Conservation (phyloP, 2,888 invertebrate genomes). For the Arenicola marina region DNA sequence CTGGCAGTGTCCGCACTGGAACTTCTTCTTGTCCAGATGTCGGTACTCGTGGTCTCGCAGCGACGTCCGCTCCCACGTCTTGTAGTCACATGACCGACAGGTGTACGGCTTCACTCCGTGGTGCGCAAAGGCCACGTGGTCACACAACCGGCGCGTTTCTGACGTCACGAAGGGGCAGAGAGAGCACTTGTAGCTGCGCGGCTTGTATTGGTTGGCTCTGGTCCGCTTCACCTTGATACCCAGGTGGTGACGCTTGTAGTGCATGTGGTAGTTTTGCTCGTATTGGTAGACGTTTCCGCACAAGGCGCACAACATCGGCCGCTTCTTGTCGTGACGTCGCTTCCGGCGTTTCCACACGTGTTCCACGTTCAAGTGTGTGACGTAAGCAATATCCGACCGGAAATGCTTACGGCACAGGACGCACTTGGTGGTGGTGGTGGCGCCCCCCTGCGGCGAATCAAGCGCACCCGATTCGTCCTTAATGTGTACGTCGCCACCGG, state of each 20-base stretch:
- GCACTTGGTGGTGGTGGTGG: no score
- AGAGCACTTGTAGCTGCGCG: conserved; percentile 8
- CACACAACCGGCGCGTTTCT: not conserved
- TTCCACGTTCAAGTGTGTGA: not conserved
- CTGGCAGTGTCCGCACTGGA: not conserved
- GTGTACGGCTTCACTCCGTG: not conserved
- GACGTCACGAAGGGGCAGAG: not conserved
- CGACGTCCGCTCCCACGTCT: conserved; percentile 1
- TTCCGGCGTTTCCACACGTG: not conserved
- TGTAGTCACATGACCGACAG: not conserved
- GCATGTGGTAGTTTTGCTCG: not conserved
- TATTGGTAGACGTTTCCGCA: not conserved
- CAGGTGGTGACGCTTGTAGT: conserved; percentile 1
- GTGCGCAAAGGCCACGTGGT: not conserved
- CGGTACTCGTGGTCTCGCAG: not conserved
- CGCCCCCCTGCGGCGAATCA: no score
- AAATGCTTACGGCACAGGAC: no score
- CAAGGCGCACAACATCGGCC: not conserved
- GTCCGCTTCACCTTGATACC: conserved; percentile 8
- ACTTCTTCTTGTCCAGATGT: not conserved
- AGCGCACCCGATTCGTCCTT: no score
- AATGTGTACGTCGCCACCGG: no score
- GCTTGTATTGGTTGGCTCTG: conserved; percentile 6
- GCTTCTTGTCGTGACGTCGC: not conserved
- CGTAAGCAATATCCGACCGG: no score